Conservation (phyloP, 1,140 invertebrate genomes). For the Lepidotrigona ventralis region DNA sequence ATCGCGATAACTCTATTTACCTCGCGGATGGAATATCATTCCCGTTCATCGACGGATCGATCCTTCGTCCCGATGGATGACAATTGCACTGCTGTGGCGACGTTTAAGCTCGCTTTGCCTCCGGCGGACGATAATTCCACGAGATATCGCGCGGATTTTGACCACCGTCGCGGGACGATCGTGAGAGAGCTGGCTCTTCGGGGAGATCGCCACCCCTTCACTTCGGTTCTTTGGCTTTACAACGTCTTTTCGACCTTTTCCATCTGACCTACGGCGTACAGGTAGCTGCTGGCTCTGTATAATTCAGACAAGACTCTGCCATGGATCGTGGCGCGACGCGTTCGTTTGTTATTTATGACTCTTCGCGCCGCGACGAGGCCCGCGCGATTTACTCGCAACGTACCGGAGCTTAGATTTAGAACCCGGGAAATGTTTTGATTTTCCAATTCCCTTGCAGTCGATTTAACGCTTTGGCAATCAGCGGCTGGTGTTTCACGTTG, state of each 20-base stretch:
- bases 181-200: conserved; percentile 11
- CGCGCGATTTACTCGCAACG: neutral
- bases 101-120: conserved; percentile 43
- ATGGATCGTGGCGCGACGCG: neutral
- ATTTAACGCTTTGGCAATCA: neutral
- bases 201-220: neutral
- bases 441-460: neutral
- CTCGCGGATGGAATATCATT: neutral
- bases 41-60: neutral
- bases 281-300: neutral
- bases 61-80: neutral
- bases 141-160: conserved; percentile 32
- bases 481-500: neutral
- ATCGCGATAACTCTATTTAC: neutral
- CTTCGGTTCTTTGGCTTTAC: conserved; percentile 7
- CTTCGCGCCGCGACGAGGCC: too few species aligned
- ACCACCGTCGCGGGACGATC: conserved; percentile 22
- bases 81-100: conserved; percentile 8
- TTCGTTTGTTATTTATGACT: neutral
- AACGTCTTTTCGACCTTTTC: conserved; percentile 1
- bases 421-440: neutral
- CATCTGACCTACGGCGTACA: too few species aligned
- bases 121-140: conserved; percentile 43
- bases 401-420: neutral
- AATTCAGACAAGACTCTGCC: neutral